Conservation (phyloP, 1,140 invertebrate species). For the Epicauta chinensis region DNA sequence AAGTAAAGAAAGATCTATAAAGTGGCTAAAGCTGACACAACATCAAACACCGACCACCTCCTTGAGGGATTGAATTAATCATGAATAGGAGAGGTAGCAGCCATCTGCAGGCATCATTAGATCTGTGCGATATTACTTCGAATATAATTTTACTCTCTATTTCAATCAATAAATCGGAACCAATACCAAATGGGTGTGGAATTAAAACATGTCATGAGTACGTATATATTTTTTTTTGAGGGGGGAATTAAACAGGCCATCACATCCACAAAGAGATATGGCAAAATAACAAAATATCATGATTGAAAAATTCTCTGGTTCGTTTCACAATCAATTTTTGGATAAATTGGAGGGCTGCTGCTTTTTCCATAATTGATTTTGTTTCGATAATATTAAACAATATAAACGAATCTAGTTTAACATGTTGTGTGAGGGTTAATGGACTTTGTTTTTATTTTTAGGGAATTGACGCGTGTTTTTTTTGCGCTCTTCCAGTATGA, state of each 20-base stretch:
- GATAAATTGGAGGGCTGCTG: no score
- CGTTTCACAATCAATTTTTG: no score
- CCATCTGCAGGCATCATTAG: slow-evolving; percentile 12
- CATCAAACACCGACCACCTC: slow-evolving; percentile 7
- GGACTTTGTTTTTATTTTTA: not conserved
- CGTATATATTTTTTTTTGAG: no score
- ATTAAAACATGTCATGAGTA: not conserved
- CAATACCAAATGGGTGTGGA: not conserved
- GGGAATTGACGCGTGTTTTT: slow-evolving; percentile 6
- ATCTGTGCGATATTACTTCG: slow-evolving; percentile 2
- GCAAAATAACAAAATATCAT: no score
- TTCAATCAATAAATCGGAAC: not conserved
- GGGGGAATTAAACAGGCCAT: no score
- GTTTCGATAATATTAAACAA: no score
- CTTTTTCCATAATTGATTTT: not conserved
- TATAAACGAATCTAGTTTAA: no score
- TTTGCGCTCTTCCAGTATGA: no score
- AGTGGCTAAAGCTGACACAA: slow-evolving; percentile 14
- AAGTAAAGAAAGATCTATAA: slow-evolving; percentile 12
- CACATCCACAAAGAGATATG: no score
- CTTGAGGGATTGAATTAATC: slow-evolving; percentile 11
- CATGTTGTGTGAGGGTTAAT: no score
- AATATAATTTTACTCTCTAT: not conserved
- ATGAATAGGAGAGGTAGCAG: slow-evolving; percentile 11
- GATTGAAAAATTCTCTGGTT: no score